These are phyloP conservation scores for Myioborus miniatus DNA, from an alignment of 2,797 vertebrate genomes.

Conservation along the genomic window DNA sequence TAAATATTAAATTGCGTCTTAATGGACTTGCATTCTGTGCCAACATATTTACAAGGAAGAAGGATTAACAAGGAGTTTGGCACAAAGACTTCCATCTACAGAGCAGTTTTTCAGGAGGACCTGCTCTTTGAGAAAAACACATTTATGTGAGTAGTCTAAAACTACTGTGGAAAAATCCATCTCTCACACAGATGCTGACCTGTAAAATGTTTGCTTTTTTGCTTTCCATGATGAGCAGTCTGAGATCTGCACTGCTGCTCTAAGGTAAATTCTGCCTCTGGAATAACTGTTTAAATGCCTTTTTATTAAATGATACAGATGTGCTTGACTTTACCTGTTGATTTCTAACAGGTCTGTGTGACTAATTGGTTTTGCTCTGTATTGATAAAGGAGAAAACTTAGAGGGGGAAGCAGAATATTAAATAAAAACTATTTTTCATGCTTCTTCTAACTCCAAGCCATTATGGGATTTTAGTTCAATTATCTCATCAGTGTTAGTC, in stretches of 20 bases:
- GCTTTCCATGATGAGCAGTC: not conserved
- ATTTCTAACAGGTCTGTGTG: not conserved
- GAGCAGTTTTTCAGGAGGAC: not conserved
- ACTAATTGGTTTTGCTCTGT: not conserved
- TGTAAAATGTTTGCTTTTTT: not conserved
- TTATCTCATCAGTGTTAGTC: not conserved
- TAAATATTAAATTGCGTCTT: conserved; percentile 15
- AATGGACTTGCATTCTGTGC: not conserved
- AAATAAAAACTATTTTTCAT: not conserved
- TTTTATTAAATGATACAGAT: not conserved
- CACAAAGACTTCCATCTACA: not conserved
- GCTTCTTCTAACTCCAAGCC: not conserved
- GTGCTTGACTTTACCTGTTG: not conserved
- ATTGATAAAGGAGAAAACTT: not conserved
- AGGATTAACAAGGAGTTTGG: not conserved
- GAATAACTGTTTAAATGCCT: not conserved
- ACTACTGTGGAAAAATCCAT: not conserved
- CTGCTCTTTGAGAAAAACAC: not conserved
- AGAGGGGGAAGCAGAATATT: not conserved
- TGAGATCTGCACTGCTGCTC: not conserved
- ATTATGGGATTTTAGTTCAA: not conserved
- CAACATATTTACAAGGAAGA: not conserved
- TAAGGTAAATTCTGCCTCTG: not conserved
- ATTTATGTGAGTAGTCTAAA: not conserved
- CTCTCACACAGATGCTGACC: not conserved